phyloP scores from a whole-genome alignment of 2,797 vertebrate species.

The Platyrinchus mystaceus region DNA sequence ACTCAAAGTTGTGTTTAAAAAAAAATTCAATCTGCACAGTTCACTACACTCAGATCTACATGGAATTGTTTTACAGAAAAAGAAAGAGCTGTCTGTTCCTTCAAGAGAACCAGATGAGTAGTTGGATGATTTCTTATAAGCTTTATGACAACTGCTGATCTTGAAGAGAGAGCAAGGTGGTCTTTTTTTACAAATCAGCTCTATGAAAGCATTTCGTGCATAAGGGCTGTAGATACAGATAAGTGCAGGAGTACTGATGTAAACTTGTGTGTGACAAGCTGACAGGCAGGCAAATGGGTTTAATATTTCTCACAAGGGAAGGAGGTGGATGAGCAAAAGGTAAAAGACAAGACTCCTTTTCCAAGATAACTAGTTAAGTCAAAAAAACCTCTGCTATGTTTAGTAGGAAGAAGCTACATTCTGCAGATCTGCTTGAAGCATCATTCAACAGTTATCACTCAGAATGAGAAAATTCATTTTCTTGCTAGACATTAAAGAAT shows the following conservation, averaged over 20 bases:
- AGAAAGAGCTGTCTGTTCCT: background rate
- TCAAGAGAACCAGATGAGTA: background rate
- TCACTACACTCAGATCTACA: background rate
- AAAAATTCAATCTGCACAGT: background rate
- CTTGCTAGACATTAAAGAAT: background rate
- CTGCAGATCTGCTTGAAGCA: background rate
- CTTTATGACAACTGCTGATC: background rate
- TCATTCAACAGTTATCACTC: background rate
- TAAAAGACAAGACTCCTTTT: background rate
- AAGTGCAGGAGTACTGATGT: background rate
- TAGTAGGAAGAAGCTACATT: background rate
- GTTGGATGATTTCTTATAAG: background rate
- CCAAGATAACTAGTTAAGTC: background rate
- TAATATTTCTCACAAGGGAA: background rate
- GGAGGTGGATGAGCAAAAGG: background rate
- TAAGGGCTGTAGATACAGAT: background rate
- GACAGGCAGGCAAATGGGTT: constrained; percentile 10
- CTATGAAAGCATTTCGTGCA: background rate
- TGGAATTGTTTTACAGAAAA: background rate
- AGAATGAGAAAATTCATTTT: background rate
- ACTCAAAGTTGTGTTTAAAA: background rate
- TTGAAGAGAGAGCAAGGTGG: background rate
- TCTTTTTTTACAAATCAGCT: background rate
- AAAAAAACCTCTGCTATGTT: background rate
- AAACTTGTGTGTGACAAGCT: constrained; percentile 19